phyloP scores from a whole-genome alignment of 53 echinoderm and acorn worm genomes.

The Glandiceps talaboti region DNA sequence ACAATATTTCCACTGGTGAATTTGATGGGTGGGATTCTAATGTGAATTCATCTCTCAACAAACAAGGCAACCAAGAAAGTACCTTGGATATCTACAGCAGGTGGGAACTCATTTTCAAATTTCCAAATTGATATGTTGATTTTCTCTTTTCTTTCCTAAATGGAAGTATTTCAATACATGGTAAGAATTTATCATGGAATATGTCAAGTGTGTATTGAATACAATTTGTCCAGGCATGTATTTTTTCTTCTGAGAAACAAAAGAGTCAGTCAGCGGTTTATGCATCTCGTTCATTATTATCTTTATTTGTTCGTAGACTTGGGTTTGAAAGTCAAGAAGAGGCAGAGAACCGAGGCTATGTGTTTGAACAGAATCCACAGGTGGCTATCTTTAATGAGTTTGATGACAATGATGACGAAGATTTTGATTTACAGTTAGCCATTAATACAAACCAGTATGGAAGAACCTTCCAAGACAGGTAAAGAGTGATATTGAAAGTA shows the following conservation, averaged over 20 bases:
- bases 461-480: conserved; percentile 84
- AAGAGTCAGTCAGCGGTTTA: too few species aligned
- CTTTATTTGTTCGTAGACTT: conserved; percentile 23
- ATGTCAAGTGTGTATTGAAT: too few species aligned
- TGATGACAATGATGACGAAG: conserved; percentile 14
- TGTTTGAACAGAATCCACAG: conserved; percentile 88
- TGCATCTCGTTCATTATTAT: too few species aligned
- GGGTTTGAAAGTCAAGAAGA: conserved; percentile 43
- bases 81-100: conserved; percentile 39
- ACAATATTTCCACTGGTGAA: conserved; percentile 97
- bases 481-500: too few species aligned
- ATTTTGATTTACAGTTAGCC: conserved; percentile 52
- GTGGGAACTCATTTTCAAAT: too few species aligned
- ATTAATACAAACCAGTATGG: conserved; percentile 92
- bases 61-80: conserved; percentile 38
- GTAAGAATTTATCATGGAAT: too few species aligned
- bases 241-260: too few species aligned
- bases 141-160: too few species aligned
- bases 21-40: conserved; percentile 74
- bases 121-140: too few species aligned
- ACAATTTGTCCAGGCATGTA: too few species aligned
- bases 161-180: too few species aligned
- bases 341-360: conserved; percentile 70
- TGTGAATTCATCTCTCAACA: conserved; percentile 57
- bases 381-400: conserved; percentile 55